Conservation (phyloP, 2,113 vertebrate species). For the Nycticorax nycticorax region DNA sequence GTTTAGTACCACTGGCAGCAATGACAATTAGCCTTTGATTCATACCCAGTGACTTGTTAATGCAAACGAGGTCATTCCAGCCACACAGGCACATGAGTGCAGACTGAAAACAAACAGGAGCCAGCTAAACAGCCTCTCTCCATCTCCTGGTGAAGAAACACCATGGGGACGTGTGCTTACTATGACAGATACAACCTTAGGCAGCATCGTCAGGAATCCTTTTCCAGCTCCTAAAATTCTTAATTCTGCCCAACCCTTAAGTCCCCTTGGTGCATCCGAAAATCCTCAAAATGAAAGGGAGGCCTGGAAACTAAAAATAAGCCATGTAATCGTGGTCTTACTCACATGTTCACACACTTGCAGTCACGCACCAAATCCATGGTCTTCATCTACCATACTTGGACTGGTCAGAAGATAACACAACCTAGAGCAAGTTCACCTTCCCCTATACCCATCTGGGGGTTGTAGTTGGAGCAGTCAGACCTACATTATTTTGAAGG, state of each 20-base stretch:
- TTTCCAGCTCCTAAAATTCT: background rate
- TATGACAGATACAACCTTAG: background rate
- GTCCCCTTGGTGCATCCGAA: background rate
- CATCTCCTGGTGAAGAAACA: background rate
- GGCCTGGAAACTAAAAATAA: background rate
- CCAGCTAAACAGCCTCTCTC: background rate
- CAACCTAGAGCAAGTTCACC: background rate
- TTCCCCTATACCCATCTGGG: background rate
- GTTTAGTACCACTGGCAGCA: conserved; percentile 44
- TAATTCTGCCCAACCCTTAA: background rate
- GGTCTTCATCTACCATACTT: background rate
- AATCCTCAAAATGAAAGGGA: background rate
- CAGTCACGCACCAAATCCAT: background rate
- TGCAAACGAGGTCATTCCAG: conserved; percentile 48
- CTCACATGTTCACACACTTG: background rate
- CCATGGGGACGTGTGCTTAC: background rate
- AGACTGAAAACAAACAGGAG: conserved; percentile 41
- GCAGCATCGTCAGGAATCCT: background rate
- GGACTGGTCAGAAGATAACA: background rate
- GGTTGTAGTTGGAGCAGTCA: background rate
- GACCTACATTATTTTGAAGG: background rate
- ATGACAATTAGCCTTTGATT: conserved; percentile 46
- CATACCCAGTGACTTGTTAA: background rate
- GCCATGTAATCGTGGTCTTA: rapidly evolving
- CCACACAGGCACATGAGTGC: background rate